Percentiles rank a stretch among this genome's conserved stretches.
phyloP scores from a whole-genome alignment of 2,797 vertebrate genomes.

The Centroberyx gerrardi region DNA sequence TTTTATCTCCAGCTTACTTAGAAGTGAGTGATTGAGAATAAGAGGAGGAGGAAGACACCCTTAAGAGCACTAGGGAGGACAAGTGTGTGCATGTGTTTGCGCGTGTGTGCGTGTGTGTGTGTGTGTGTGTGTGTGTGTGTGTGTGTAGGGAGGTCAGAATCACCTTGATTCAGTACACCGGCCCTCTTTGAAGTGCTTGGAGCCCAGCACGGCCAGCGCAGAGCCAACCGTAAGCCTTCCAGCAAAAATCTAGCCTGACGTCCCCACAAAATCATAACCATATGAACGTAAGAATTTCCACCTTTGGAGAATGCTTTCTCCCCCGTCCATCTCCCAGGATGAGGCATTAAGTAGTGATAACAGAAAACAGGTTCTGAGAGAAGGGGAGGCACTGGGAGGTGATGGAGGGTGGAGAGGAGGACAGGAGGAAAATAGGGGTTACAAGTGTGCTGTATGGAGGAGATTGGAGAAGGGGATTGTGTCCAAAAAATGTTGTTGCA shows the following conservation, averaged over 20 bases:
- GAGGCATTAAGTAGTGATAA: conserved; percentile 97
- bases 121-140: conserved; percentile 81
- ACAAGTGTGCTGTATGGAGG: conserved; percentile 78
- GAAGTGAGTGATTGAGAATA: conserved; percentile 62
- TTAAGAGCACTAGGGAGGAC: conserved; percentile 66
- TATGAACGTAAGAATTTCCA: conserved; percentile 94
- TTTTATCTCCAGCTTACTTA: conserved; percentile 68
- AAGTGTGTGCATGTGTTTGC: conserved; percentile 80
- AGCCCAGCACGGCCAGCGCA: conserved; percentile 90
- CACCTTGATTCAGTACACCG: conserved; percentile 98
- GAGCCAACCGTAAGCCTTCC: conserved; percentile 88
- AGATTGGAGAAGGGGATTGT: conserved; percentile 83
- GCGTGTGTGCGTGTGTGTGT: conserved; percentile 66
- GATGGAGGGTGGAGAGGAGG: conserved; percentile 75
- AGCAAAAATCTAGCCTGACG: conserved; percentile 91
- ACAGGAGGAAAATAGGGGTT: conserved; percentile 80
- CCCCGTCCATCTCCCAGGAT: conserved; percentile 88
- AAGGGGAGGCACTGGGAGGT: conserved; percentile 79
- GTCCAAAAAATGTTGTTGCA: conserved; percentile 86
- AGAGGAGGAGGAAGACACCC: conserved; percentile 66
- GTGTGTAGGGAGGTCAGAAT: conserved; percentile 81
- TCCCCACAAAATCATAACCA: conserved; percentile 98
- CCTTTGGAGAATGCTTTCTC: conserved; percentile 87
- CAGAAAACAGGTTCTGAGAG: conserved; percentile 95
- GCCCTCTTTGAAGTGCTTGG: conserved; percentile 96